These are phyloP conservation scores for Portunus trituberculatus DNA, from an alignment of 1,140 invertebrate genomes.

Conservation along the genomic window DNA sequence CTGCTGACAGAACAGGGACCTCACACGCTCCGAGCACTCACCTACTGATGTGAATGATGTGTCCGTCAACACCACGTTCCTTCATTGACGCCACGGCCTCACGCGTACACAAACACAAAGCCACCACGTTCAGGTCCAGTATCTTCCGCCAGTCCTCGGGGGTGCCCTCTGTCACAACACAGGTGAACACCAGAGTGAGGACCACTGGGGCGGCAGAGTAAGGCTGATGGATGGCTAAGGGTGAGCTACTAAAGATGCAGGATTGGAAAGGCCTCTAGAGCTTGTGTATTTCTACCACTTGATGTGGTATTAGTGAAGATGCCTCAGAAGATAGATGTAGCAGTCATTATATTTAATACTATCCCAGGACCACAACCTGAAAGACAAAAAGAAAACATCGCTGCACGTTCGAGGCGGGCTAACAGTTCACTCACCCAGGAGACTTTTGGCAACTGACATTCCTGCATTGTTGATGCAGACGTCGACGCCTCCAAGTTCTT, in stretches of 20 bases:
- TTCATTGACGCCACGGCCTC: constrained; percentile 86
- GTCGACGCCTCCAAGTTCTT: constrained; percentile 79
- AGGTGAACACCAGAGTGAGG: neutral
- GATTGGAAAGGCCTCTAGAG: too few relatives aligned
- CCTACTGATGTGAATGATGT: constrained; percentile 88
- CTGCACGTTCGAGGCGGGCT: too few relatives aligned
- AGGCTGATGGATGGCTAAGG: too few relatives aligned
- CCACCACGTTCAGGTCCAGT: constrained; percentile 87
- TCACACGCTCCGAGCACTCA: constrained; percentile 72
- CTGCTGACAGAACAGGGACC: too few relatives aligned
- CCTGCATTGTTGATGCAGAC: constrained; percentile 81
- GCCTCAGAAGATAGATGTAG: too few relatives aligned
- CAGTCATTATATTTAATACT: too few relatives aligned
- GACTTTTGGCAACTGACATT: constrained; percentile 78
- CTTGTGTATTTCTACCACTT: too few relatives aligned
- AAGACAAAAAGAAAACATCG: too few relatives aligned
- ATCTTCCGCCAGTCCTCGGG: constrained; percentile 82
- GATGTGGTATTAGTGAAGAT: too few relatives aligned
- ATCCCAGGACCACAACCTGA: too few relatives aligned
- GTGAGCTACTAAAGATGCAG: too few relatives aligned
- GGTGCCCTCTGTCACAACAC: constrained; percentile 79
- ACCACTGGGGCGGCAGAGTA: too few relatives aligned
- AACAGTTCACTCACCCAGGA: constrained; percentile 76
- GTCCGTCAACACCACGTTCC: constrained; percentile 84
- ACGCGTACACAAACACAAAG: constrained; percentile 85